phyloP scores from a whole-genome alignment of 23 tunicate genomes.

The Ciona savignyi region DNA sequence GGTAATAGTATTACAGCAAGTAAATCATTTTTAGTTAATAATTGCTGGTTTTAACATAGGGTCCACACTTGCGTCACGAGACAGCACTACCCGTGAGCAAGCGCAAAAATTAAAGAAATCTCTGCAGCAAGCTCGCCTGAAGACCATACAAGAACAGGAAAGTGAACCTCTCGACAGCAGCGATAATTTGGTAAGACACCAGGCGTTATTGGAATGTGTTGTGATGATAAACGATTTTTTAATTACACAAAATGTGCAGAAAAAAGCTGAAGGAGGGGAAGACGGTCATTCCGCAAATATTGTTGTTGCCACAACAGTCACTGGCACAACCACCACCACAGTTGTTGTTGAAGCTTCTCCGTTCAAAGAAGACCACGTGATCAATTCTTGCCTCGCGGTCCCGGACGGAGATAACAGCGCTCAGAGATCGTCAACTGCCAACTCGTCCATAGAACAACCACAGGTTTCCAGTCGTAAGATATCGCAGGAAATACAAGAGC shows the following conservation, averaged over 20 bases:
- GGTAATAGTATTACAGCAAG: not conserved
- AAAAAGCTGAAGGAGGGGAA: too few species aligned
- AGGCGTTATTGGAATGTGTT: too few species aligned
- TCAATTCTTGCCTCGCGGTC: not conserved
- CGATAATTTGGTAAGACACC: not conserved
- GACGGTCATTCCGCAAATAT: too few species aligned
- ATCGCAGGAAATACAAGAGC: not conserved
- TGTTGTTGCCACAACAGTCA: not conserved
- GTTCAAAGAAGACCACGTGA: not conserved
- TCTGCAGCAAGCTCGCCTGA: constrained; percentile 12
- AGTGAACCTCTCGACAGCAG: not conserved
- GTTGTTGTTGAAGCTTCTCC: constrained; percentile 10
- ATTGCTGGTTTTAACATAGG: constrained; percentile 11
- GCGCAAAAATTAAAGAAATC: constrained; percentile 48
- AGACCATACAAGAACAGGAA: not conserved
- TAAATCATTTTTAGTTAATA: not conserved
- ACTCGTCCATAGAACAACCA: constrained; percentile 7
- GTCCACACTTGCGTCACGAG: constrained; percentile 63
- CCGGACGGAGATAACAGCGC: constrained; percentile 25
- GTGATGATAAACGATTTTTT: too few species aligned
- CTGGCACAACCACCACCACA: constrained; percentile 5
- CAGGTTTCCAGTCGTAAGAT: not conserved
- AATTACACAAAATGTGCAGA: too few species aligned
- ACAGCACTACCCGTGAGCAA: constrained; percentile 63
- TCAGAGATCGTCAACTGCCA: constrained; percentile 12